Evolutionary conservation across 2,797 vertebrate species (phyloP), one percentile per base, ranked within the genome.

Genomic region (Hirundo rustica): DNA sequence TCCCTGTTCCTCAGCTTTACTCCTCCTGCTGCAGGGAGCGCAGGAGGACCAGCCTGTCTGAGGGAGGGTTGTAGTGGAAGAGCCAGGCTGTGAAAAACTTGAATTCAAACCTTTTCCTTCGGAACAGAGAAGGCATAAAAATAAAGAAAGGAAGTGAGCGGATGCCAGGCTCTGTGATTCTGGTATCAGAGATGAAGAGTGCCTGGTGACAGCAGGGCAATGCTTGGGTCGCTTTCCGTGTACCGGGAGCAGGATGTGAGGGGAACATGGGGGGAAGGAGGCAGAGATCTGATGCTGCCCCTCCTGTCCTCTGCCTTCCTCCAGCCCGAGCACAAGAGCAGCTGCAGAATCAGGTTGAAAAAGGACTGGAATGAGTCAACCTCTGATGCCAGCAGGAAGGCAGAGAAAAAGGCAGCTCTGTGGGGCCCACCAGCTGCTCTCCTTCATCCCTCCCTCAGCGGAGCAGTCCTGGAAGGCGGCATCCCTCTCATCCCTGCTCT

Each of bases 181-280:
- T 6, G 16, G 10, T 13, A 1, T 15, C 66, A 66, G 74, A 62
- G 57, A 17, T 2, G 36, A 40, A 15, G 30, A 26, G 27, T 2
- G n/a, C 23, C 7, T 0, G 0, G 19, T 27, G 77, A 3, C 18
- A 53, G 57, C 40, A 58, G 54, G 48, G 23, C 20, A 15, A 2
- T 15, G 5, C 8, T 5, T 30, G 77, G 13, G 54, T 12, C 34
- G 14, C 55, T 26, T 9, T 12, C 27, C 25, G 2, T 2, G 51
- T 3, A 0, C 29, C 1, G 0, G 0, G 9, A 2, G 20, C 36
- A 26, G 20, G 51, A 10, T 22, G 54, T 7, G 71, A 67, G 42
- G 9, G n/a, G 64, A 36, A 2, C 6, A 2, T 2, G 1, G 32
- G 19, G 50, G 45, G 44, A 51, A 10, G 21, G 58, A 8, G 1